These are phyloP conservation scores for Chiroxiphia lanceolata DNA, from an alignment of 2,797 vertebrate genomes.

Conservation along the genomic window DNA sequence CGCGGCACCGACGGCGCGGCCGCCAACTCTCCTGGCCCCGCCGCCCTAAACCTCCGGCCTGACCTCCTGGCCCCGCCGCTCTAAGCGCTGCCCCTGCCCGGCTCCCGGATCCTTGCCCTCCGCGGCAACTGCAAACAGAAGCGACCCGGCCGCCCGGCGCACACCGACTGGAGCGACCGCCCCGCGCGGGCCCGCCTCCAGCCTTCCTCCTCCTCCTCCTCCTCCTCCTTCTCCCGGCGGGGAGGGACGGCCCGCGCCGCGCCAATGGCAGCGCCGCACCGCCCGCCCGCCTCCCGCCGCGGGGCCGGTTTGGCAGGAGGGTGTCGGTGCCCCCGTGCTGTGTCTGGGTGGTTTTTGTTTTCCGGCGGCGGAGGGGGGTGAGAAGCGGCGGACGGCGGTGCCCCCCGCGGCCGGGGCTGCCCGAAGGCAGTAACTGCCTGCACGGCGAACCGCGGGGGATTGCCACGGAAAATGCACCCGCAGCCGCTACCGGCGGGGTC, in stretches of 20 bases:
- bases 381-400: background rate
- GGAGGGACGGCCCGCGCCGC: background rate
- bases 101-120: background rate
- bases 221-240: background rate
- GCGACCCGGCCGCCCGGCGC: constrained; percentile 56
- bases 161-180: constrained; percentile 87
- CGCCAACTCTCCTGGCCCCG: background rate
- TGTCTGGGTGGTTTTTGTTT: background rate
- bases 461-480: background rate
- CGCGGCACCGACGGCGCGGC: constrained; percentile 30
- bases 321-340: constrained; percentile 39
- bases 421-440: background rate
- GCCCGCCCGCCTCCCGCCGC: constrained; percentile 1
- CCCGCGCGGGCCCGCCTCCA: constrained; percentile 71
- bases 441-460: background rate
- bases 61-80: background rate
- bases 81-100: background rate
- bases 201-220: background rate
- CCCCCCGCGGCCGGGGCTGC: background rate
- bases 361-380: background rate
- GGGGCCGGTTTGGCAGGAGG: constrained; percentile 74
- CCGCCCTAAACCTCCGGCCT: background rate
- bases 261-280: constrained; percentile 76
- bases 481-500: background rate
- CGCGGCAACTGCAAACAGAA: background rate